Evolutionary conservation across 2,888 invertebrate species (phyloP), one percentile per base, ranked within the genome.

Genomic region (Acleris holmiana): DNA sequence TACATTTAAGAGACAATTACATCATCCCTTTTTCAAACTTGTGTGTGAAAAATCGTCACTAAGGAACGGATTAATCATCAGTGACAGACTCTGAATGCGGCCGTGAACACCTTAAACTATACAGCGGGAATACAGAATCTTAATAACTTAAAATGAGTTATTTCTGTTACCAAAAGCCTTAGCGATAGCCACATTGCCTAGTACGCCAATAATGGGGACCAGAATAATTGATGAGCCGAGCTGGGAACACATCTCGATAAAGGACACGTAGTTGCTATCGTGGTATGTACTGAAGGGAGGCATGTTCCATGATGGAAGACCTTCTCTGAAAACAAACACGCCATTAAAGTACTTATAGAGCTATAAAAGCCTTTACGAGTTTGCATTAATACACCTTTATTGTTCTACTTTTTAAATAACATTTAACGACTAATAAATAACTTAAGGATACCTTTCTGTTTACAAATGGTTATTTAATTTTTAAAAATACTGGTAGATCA

Each of bases 101-200:
- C 25, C 8, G 25, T 25, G 6, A 50, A 25, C 4, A n/a, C 1
- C n/a, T 7, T 2, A 35, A 35, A 2, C 13, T 35, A 8, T 35
- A 13, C 35, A 35, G 35, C 2, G 35, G 10, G 35, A 35, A 35
- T 4, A 35, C 35, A 35, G 3, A 35, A 35, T 29, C 21, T 51
- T 8, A 57, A 17, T 10, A 2, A 10, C 10, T 4, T 17, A 40
- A n/a, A 44, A 23, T 57, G 17, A 29, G 17, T 19, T 19, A 6
- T 49, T 13, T 1, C 25, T 88, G 94, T 93, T 85, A 96, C 96
- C 96, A 82, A 99, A 99, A 40, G 98, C 98, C 87, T 98, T 99
- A 4, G 98, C 98, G 71, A 99, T 99, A 10, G 99, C 99, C 1
- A 99, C 98, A 78, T 98, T 98, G 69, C 99, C 98, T 53, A 99